Percentiles rank a stretch among this genome's conserved stretches.
Evolutionary conservation across 2,797 vertebrate species (phyloP).

Genomic region (Danio jaintianensis): DNA sequence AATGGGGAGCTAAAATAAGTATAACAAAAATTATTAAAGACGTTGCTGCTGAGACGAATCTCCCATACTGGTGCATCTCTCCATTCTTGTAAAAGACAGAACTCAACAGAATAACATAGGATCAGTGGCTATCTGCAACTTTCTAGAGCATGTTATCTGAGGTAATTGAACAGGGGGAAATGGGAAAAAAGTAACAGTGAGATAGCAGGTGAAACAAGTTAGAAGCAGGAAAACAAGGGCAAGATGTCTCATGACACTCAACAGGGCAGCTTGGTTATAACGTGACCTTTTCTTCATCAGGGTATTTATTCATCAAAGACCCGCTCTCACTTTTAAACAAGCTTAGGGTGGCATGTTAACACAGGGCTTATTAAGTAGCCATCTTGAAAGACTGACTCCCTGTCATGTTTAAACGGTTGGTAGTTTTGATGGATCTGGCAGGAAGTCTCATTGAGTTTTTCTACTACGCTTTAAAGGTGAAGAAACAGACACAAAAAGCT

Average conservation of each 20-base stretch:
- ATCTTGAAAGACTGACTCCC: conserved; percentile 66
- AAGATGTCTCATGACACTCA: conserved; percentile 47
- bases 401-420: conserved; percentile 54
- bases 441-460: conserved; percentile 65
- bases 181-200: background rate
- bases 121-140: background rate
- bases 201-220: conserved; percentile 1
- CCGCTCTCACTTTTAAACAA: conserved; percentile 51
- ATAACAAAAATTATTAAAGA: too few species aligned
- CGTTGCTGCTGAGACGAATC: too few species aligned
- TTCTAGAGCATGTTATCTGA: background rate
- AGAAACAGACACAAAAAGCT: conserved; percentile 52
- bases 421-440: conserved; percentile 46
- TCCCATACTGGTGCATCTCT: background rate
- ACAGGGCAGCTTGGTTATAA: conserved; percentile 24
- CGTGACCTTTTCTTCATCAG: conserved; percentile 40
- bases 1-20: background rate
- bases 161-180: background rate
- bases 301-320: conserved; percentile 24
- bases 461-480: conserved; percentile 61
- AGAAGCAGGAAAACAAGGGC: conserved; percentile 40
- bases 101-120: background rate
- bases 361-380: conserved; percentile 58
- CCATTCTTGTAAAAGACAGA: background rate
- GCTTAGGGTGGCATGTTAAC: conserved; percentile 64